A percentile compares a stretch with the other conserved stretches of the same genome.
Conservation (phyloP, 2,113 vertebrate genomes). For the Columbina picui region DNA sequence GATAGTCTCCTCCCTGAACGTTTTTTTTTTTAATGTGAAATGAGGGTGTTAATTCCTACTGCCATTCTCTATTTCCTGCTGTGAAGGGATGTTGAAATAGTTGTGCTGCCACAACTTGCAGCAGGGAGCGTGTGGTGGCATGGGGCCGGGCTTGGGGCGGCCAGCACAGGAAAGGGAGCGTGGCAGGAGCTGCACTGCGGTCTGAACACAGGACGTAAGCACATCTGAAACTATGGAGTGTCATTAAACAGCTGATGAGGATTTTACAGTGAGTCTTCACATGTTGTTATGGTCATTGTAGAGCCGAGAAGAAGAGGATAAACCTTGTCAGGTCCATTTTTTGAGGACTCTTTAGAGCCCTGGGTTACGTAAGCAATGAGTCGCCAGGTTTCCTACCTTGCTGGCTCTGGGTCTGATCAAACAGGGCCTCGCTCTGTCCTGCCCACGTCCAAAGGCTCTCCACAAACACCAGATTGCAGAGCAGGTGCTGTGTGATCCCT, state of each 20-base stretch:
- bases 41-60: constrained; percentile 6
- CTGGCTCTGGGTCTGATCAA: background rate
- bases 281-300: background rate
- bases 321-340: background rate
- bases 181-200: background rate
- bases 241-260: background rate
- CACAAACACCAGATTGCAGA: constrained; percentile 17
- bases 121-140: background rate
- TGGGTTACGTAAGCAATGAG: background rate
- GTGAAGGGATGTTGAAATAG: constrained; percentile 45
- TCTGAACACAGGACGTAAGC: background rate
- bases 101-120: constrained; percentile 36
- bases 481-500: constrained; percentile 6
- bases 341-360: background rate
- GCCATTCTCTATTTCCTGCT: constrained; percentile 20
- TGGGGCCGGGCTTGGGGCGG: background rate
- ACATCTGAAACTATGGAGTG: background rate
- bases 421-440: background rate
- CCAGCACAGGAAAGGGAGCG: background rate
- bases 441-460: background rate
- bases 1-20: background rate
- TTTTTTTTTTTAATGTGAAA: background rate
- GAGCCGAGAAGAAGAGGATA: background rate
- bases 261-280: background rate
- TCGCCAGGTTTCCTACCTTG: background rate